Evolutionary conservation across 1,140 invertebrate genomes (phyloP), one percentile per base, ranked within the genome.

Genomic region (Magallana ariakensis): DNA sequence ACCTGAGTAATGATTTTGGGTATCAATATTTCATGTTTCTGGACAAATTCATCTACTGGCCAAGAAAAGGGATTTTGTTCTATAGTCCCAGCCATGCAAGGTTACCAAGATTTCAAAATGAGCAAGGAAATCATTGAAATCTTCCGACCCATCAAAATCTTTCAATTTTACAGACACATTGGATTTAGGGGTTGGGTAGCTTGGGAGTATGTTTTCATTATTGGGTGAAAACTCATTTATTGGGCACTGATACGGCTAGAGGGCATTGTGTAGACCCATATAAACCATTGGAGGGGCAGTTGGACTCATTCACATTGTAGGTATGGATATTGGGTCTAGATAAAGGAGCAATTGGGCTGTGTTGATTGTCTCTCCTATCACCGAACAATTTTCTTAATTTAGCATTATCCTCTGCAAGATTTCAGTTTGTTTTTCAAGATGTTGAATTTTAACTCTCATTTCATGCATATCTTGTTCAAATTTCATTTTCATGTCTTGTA

Each of bases 41-140:
- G n/a, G n/a, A n/a, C n/a, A n/a, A n/a, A n/a, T n/a, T n/a, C n/a
- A n/a, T n/a, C 62, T 85, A 55, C 75, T 60, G n/a, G 85, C 85
- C 22, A 86, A 60, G 58, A 82, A 82, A 13, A 86, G 26, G 22
- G 85, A 86, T 62, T 86, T n/a, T n/a, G n/a, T n/a, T n/a, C 62
- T 33, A 33, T 82, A 82, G 53, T 26, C 75, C 80, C 80, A 86
- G 15, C 54, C 55, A 53, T 86, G 80, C 16, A 86, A 19, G 10
- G 80, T 80, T n/a, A 57, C 19, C 53, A 86, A 22, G 46, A 86
- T 86, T 62, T 86, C 84, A 75, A 55, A 85, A 55, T 85, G 62
- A 54, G 26, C 60, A 13, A 70, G 57, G n/a, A n/a, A n/a, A n/a
- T n/a, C n/a, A n/a, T n/a, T n/a, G 46, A 66, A 85, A 53, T 85